phyloP scores from a whole-genome alignment of 2,113 vertebrate species.

The Brachypteracias leptosomus region DNA sequence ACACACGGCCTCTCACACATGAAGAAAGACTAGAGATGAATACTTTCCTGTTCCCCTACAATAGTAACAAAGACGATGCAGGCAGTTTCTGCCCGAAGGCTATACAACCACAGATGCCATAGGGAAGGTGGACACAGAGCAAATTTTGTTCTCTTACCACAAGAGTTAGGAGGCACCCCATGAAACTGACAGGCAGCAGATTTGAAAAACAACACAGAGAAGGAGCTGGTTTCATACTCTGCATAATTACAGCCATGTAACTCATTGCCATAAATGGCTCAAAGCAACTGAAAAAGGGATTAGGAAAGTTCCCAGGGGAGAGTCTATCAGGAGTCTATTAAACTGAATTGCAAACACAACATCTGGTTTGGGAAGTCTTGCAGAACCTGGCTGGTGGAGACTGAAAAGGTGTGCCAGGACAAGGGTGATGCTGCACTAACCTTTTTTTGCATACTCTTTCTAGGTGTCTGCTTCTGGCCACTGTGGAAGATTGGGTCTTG shows the following conservation, averaged over 20 bases:
- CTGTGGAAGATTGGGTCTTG: neutral
- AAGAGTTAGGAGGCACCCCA: neutral
- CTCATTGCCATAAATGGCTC: slow-evolving; percentile 9
- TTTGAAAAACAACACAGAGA: neutral
- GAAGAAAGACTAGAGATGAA: neutral
- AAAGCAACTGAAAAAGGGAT: neutral
- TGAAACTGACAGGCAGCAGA: neutral
- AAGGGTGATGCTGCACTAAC: neutral
- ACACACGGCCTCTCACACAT: neutral
- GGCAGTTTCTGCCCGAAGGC: neutral
- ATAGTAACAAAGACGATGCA: neutral
- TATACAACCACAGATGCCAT: neutral
- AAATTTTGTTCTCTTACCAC: neutral
- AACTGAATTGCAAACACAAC: neutral
- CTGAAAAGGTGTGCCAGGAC: neutral
- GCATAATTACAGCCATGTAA: neutral
- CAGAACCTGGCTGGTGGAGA: neutral
- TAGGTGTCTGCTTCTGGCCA: neutral
- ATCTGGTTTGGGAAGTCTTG: neutral
- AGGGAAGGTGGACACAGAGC: neutral
- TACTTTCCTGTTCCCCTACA: neutral
- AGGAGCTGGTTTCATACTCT: neutral
- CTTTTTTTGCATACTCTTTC: neutral
- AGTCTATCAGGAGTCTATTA: neutral
- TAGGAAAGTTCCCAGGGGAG: neutral